phyloP scores from a whole-genome alignment of 2,888 invertebrate species.

The Caenorhabditis virilis region DNA sequence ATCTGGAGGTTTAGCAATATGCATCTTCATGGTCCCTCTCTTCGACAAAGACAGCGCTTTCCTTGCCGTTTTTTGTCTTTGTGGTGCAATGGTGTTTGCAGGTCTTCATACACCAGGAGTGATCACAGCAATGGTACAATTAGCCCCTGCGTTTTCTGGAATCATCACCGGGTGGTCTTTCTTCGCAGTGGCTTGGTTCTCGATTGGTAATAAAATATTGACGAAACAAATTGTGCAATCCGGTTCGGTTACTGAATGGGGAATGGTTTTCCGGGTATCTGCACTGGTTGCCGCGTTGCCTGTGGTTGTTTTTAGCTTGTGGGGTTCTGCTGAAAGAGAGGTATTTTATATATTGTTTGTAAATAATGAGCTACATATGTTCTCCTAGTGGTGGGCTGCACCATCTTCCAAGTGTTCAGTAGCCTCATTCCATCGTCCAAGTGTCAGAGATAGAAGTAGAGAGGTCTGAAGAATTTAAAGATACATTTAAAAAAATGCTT shows the following conservation, averaged over 20 bases:
- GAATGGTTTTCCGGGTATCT: conserved; percentile 63
- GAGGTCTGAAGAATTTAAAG: conserved; percentile 9
- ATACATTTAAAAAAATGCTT: background rate
- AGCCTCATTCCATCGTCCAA: conserved; percentile 41
- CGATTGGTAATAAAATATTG: conserved; percentile 64
- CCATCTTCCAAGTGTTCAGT: conserved; percentile 58
- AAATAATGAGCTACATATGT: background rate
- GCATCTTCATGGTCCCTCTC: conserved; percentile 60
- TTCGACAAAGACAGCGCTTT: conserved; percentile 61
- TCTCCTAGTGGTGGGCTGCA: conserved; percentile 58
- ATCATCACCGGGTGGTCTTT: conserved; percentile 64
- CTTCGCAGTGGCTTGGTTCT: conserved; percentile 58
- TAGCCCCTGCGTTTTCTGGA: conserved; percentile 66
- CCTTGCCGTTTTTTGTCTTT: conserved; percentile 59
- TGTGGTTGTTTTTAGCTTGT: conserved; percentile 58
- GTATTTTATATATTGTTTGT: conserved; percentile 2
- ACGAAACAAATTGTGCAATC: conserved; percentile 65
- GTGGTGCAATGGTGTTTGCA: conserved; percentile 65
- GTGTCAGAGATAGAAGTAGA: conserved; percentile 23
- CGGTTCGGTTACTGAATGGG: conserved; percentile 61
- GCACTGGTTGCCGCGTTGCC: conserved; percentile 62
- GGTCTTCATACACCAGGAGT: conserved; percentile 66
- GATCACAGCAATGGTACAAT: conserved; percentile 63
- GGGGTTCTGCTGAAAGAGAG: conserved; percentile 63
- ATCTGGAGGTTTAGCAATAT: conserved; percentile 58